Percentiles rank a stretch among this genome's conserved stretches.
phyloP scores from a whole-genome alignment of 23 tunicate genomes.

The Styela clava region DNA sequence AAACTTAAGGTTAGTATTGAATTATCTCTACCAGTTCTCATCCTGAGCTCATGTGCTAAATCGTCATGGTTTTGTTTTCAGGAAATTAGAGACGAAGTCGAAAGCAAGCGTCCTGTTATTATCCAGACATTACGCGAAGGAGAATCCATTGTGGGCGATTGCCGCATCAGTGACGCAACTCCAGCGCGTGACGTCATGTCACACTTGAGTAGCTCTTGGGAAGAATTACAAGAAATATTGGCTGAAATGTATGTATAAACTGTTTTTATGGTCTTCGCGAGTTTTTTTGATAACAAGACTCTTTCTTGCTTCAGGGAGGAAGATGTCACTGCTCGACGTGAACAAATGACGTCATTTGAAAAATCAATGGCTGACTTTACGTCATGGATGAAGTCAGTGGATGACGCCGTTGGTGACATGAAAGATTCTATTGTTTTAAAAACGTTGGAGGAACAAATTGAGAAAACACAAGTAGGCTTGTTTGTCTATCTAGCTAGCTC shows the following conservation, averaged over 20 bases:
- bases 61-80: too few relatives aligned
- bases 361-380: constrained; percentile 21
- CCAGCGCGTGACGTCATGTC: constrained; percentile 20
- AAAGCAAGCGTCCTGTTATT: neutral
- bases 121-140: neutral
- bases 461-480: constrained; percentile 17
- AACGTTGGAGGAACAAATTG: constrained; percentile 13
- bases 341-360: constrained; percentile 17
- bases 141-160: constrained; percentile 19
- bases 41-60: too few relatives aligned
- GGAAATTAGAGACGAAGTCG: constrained; percentile 10
- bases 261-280: too few relatives aligned
- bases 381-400: constrained; percentile 25
- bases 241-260: constrained; percentile 15
- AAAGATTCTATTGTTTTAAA: constrained; percentile 18
- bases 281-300: too few relatives aligned
- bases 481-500: too few relatives aligned
- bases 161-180: constrained; percentile 12
- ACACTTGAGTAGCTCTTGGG: constrained; percentile 10
- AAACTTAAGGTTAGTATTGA: neutral
- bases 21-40: too few relatives aligned
- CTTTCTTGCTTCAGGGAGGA: constrained; percentile 25
- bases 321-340: neutral
- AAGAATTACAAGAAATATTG: constrained; percentile 12
- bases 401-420: constrained; percentile 32